These are phyloP conservation scores for Pogoniulus pusillus DNA, from an alignment of 2,797 vertebrate genomes.

Conservation along the genomic window DNA sequence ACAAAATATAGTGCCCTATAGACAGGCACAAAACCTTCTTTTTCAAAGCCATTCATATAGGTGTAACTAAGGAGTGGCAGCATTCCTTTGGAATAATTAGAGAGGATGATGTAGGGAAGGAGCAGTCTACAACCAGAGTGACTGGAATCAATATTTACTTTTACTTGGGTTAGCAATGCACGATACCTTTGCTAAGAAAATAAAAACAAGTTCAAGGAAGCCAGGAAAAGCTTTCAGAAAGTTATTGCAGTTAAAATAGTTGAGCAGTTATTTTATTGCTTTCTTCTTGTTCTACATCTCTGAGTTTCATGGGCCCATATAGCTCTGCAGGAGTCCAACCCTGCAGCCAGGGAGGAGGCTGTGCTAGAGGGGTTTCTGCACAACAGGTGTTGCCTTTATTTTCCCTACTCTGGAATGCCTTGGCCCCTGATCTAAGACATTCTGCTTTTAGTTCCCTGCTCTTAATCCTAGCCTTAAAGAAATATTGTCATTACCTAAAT, in stretches of 20 bases:
- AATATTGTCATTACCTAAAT: background rate
- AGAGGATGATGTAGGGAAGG: background rate
- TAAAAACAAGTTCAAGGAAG: background rate
- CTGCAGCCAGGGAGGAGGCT: background rate
- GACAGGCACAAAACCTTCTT: background rate
- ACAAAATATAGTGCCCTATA: background rate
- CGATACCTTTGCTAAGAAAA: background rate
- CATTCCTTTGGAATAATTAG: constrained; percentile 4
- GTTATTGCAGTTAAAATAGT: background rate
- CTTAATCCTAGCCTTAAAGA: background rate
- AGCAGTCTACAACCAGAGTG: background rate
- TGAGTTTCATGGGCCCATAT: background rate
- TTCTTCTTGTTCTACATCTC: background rate
- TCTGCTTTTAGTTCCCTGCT: background rate
- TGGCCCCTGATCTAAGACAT: background rate
- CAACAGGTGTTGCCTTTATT: background rate
- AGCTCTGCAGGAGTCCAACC: accelerated
- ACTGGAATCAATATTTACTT: constrained; percentile 23
- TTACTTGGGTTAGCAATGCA: background rate
- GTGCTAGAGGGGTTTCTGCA: background rate
- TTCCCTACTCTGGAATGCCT: background rate
- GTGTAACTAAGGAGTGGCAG: constrained; percentile 7
- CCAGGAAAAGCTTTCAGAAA: background rate
- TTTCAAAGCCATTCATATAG: background rate
- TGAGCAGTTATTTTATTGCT: background rate